Base-by-base conservation (phyloP, 1,140 invertebrate species). In the Tetraneura akinire region DNA sequence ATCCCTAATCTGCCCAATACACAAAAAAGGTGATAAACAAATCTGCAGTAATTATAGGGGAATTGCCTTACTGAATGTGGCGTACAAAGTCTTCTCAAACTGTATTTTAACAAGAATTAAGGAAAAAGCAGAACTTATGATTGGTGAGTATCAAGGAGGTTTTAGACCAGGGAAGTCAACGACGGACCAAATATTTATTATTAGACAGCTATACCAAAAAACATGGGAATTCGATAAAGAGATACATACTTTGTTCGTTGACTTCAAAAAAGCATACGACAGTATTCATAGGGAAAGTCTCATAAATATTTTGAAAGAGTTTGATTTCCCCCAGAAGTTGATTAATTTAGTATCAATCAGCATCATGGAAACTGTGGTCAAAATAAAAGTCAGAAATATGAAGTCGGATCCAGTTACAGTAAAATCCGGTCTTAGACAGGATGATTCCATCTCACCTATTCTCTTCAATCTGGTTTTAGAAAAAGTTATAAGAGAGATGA, bases 1-100 rank as follows among this genome's bases (percentile, higher is more conserved):
- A 16, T 81, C 66, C 13, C 55, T 84, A 57, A 82, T 84, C 18
- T 42, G 37, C 16, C 83, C 84, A 42, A 80, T 85, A 21, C 81
- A 82, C 70, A 84, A 84, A 80, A 85, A 85, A 82, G 82, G 83
- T 23, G 81, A 83, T 51, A 81, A 81, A 71, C 18, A 70, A 21
- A 49, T 82, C 37, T 81, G 81, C 42, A 73, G 71, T n/a, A 84
- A 84, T 80, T 85, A 85, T 68, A 81, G 84, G 66, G 83, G 83
- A 23, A 83, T 84, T 53, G 74, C 82, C 6, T 57, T 83, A 18
- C 49, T 83, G n/a, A 78, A n/a, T 80, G 53, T 74, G n/a, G 60
- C 78, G 16, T 83, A 83, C 29, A 83, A 83, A 68, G 60, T 82
- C n/a, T 71, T 83, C 37, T 82, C 78, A 76, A 80, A 80, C 3